Base-by-base conservation (phyloP, 37 sponge, comb jelly and placozoan species). In the Amphimedon queenslandica region DNA sequence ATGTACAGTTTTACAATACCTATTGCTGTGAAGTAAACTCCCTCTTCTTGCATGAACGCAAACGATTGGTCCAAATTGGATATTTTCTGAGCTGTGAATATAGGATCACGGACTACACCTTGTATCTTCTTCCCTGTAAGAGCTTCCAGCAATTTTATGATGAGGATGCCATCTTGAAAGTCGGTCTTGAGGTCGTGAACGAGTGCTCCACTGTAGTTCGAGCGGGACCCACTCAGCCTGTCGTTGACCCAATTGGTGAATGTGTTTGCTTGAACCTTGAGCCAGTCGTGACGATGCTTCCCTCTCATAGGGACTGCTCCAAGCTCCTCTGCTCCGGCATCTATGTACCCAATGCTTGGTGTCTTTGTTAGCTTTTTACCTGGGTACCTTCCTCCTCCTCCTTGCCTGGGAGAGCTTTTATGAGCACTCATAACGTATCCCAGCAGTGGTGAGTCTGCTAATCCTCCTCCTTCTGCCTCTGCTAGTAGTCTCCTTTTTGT, bases 161-260 rank as follows among this genome's bases (percentile, higher is more conserved):
- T 80, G 29, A 87, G 8, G 24, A 83, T 31, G 2, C 92, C 92
- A 79, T 92, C 87, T 13, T 25, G 29, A 8, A 92, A 47, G 64
- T 86, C 88, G 0, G 21, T 39, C 5, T 40, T 18, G 4, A 85
- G 37, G 29, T 78, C 75, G 28, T 28, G 31, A 0, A 88, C 82
- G 1, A 23, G 29, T 55, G 78, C 63, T 18, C 73, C 66, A 36
- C 38, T 55, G 37, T 71, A 77, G 73, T 33, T 77, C 24, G 67
- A 25, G 23, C 70, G 23, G 56, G 43, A 70, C n/a, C 71, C 71
- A 27, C 53, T 63, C n/a, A 84, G 61, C 2, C 74, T 29, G 28
- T 82, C 84, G 57, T 88, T 88, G 36, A 82, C 56, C 89, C 89
- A 88, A 64, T 88, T 88, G 32, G 75, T 79, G 65, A 88, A 88